Conservation (phyloP, 2,113 vertebrate genomes). For the Antigone vipio region DNA sequence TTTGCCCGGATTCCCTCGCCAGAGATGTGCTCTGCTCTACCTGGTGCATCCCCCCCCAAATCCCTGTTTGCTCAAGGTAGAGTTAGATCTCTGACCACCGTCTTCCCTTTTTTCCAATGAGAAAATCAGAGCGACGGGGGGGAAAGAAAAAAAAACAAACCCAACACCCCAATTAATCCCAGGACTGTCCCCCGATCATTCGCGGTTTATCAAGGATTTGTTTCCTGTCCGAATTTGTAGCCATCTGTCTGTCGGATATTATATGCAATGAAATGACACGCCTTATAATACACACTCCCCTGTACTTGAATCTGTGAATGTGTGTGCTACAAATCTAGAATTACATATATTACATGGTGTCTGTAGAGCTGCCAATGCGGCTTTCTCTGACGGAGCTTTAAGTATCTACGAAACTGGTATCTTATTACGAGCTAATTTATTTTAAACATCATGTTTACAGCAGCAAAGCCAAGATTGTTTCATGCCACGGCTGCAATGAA, state of each 20-base stretch:
- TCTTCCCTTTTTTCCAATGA: not conserved
- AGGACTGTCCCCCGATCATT: not conserved
- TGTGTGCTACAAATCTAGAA: not conserved
- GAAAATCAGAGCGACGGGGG: not conserved
- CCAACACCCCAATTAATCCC: not conserved
- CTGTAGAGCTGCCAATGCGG: constrained; percentile 5
- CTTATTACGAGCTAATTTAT: constrained; percentile 5
- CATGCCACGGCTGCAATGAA: not conserved
- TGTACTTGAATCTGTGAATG: not conserved
- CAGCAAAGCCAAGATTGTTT: not conserved
- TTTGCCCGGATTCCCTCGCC: not conserved
- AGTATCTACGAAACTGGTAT: not conserved
- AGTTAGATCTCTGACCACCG: not conserved
- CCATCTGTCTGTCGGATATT: constrained; percentile 13
- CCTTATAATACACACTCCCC: not conserved
- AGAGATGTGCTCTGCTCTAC: not conserved
- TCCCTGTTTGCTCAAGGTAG: not conserved
- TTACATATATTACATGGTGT: not conserved
- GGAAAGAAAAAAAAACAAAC: not conserved
- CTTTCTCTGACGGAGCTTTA: not conserved
- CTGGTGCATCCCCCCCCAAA: not conserved
- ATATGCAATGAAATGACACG: not conserved
- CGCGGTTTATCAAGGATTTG: not conserved
- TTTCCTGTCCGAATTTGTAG: constrained; percentile 36
- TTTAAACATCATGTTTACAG: constrained; percentile 17